Evolutionary conservation across 2,797 vertebrate species (phyloP), one percentile per base, ranked within the genome.

Genomic region (Mastacembelus armatus): DNA sequence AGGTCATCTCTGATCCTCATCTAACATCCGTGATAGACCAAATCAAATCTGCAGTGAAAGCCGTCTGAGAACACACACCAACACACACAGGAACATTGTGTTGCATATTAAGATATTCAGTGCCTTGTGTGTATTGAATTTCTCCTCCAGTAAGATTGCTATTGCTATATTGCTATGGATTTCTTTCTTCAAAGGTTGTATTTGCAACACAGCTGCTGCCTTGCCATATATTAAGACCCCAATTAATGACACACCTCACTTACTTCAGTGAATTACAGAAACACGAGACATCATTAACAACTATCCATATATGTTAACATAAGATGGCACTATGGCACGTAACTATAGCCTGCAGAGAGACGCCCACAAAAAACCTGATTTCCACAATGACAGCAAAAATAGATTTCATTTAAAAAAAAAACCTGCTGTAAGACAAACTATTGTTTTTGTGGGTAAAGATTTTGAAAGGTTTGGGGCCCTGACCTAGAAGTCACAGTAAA

Each of bases 1-100:
- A 84, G 79, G 82, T 80, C 74, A 83, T 61, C 66, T 39, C 52
- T 35, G 49, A 47, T 74, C 5, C 51, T 71, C 79, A 69, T 82
- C 71, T 68, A 62, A 51, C 59, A 45, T 50, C 59, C 15, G 14
- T 75, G 76, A 78, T 74, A 71, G 75, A 67, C 49, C 33, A n/a
- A 12, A 48, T 71, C 51, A 32, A 57, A 69, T 65, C 60, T 50
- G 70, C 52, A 18, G 42, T 74, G 55, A 42, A 54, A 44, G 52
- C 62, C 40, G 50, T 39, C 29, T 52, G 24, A 39, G 36, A 22
- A 47, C 36, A 50, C 32, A 38, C 29, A 47, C 63, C 71, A 47
- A 44, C 32, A 67, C 55, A 55, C 27, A 54, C 19, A 45, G 38
- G 35, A 45, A 3, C 10, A n/a, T n/a, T 50, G 59, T 15, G 26